Conservation (phyloP, 2,797 vertebrate species). For the Paguma larvata region DNA sequence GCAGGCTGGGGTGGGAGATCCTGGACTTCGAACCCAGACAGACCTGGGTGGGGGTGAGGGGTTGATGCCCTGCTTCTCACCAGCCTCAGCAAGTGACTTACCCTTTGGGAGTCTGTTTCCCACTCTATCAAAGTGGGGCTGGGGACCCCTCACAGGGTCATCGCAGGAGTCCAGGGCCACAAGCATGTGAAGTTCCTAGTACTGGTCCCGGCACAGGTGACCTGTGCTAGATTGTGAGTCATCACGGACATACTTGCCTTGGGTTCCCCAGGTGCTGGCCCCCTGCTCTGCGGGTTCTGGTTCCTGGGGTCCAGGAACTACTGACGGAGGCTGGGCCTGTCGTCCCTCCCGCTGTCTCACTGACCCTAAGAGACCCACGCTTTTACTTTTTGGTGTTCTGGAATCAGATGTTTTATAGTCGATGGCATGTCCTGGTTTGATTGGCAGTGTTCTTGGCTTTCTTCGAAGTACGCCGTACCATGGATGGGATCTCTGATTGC, state of each 20-base stretch:
- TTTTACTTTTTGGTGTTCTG: accelerated
- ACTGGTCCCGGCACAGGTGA: accelerated
- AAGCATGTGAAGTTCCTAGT: accelerated
- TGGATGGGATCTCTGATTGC: neutral
- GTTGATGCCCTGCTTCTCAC: neutral
- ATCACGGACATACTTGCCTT: accelerated
- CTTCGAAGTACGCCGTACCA: neutral
- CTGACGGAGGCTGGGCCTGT: neutral
- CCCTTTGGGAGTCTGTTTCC: neutral
- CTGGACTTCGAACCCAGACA: neutral
- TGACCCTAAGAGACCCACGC: neutral
- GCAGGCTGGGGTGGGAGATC: neutral
- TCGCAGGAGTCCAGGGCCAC: accelerated
- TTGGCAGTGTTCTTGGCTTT: neutral
- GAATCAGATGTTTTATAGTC: accelerated
- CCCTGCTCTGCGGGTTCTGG: accelerated
- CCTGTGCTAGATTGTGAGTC: accelerated
- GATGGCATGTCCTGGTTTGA: too few species aligned
- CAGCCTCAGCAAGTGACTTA: neutral
- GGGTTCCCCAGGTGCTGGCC: too few species aligned
- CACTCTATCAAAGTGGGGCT: neutral
- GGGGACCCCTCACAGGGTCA: too few species aligned
- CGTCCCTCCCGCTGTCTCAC: neutral
- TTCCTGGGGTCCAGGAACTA: neutral
- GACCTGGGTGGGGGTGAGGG: neutral